Conservation (phyloP, 92 coral and sea anemone genomes). For the Heteractis magnifica region DNA sequence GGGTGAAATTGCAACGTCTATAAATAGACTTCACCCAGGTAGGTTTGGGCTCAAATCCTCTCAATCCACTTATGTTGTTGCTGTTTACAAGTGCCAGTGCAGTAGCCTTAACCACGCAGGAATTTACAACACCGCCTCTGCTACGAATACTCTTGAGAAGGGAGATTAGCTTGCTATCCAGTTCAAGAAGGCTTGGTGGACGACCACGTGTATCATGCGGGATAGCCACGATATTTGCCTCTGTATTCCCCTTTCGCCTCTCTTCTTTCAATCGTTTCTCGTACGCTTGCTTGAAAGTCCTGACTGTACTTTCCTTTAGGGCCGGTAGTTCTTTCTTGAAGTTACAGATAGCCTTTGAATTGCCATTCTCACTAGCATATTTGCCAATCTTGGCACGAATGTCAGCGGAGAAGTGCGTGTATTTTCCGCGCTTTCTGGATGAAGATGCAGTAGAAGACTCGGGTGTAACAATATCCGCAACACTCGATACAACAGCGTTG, state of each 20-base stretch:
- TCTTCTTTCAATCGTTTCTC: neutral
- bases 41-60: conserved; percentile 45
- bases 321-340: neutral
- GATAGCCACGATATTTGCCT: neutral
- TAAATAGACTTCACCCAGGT: conserved; percentile 57
- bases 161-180: conserved; percentile 26
- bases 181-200: conserved; percentile 28
- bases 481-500: conserved; percentile 19
- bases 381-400: conserved; percentile 25
- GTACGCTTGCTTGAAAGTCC: conserved; percentile 27
- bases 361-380: conserved; percentile 38
- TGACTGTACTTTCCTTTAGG: conserved; percentile 27
- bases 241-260: neutral
- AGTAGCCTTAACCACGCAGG: conserved; percentile 52
- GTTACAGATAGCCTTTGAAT: conserved; percentile 16
- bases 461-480: conserved; percentile 26
- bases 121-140: conserved; percentile 66
- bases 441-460: neutral
- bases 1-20: conserved; percentile 38
- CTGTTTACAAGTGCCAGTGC: conserved; percentile 58
- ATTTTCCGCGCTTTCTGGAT: conserved; percentile 33
- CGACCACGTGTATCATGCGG: conserved; percentile 12
- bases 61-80: conserved; percentile 47
- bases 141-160: conserved; percentile 52
- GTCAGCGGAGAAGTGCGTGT: conserved; percentile 9